A percentile compares a stretch with the other conserved stretches of the same genome.
phyloP scores from a whole-genome alignment of 2,113 vertebrate genomes.

The Scytalopus superciliaris region DNA sequence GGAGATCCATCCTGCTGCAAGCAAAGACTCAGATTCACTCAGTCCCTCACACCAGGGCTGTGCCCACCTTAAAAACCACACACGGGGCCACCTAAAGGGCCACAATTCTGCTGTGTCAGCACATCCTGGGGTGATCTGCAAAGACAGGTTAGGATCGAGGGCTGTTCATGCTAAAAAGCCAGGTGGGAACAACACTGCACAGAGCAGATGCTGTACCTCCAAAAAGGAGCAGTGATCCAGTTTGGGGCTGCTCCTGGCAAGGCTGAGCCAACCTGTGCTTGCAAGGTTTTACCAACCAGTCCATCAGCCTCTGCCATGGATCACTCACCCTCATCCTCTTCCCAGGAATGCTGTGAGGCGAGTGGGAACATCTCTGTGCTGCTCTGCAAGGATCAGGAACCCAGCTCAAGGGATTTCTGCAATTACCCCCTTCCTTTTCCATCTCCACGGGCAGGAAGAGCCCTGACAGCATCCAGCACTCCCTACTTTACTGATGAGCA shows the following conservation, averaged over 20 bases:
- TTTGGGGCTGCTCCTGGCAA: background rate
- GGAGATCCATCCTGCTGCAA: background rate
- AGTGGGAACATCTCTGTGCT: background rate
- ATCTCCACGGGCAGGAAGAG: background rate
- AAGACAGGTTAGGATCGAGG: background rate
- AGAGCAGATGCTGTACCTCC: background rate
- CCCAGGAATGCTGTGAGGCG: background rate
- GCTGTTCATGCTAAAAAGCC: background rate
- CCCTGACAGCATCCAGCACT: background rate
- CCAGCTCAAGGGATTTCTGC: background rate
- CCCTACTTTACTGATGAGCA: background rate
- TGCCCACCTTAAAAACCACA: background rate
- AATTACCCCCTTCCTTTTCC: background rate
- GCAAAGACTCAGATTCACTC: background rate
- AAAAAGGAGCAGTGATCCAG: rapidly evolving
- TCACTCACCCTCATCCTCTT: background rate
- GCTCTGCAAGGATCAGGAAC: background rate
- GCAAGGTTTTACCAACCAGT: background rate
- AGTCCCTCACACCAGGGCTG: background rate
- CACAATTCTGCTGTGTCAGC: background rate
- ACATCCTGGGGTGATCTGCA: background rate
- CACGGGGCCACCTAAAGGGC: background rate
- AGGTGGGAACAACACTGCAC: background rate
- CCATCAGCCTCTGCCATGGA: background rate
- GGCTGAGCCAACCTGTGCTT: background rate